These are phyloP conservation scores for Garrulus glandarius DNA, from an alignment of 2,797 vertebrate genomes.

Conservation along the genomic window DNA sequence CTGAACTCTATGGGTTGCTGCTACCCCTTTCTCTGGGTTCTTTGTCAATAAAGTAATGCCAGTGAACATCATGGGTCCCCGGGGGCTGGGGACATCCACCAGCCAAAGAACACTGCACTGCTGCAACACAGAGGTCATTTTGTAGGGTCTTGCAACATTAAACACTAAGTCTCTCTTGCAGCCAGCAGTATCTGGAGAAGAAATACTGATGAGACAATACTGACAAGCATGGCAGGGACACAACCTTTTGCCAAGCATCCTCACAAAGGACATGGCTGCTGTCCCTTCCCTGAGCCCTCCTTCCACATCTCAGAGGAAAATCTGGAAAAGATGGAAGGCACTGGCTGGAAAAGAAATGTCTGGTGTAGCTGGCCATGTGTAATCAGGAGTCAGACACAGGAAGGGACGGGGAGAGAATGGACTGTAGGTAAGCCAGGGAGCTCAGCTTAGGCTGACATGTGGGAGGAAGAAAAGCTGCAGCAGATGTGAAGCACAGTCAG, in stretches of 20 bases:
- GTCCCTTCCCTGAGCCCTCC: background rate
- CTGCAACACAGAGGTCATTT: background rate
- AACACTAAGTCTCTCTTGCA: background rate
- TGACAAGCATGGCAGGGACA: background rate
- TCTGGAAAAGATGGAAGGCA: accelerated
- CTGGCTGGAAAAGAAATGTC: background rate
- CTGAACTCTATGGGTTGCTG: background rate
- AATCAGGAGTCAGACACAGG: background rate
- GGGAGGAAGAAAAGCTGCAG: background rate
- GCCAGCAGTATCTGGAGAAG: background rate
- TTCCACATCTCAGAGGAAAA: background rate
- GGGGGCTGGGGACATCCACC: background rate
- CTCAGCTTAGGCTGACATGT: background rate
- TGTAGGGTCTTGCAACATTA: background rate
- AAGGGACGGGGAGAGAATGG: accelerated
- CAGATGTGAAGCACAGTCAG: background rate
- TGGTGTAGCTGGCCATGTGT: background rate
- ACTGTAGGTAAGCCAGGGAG: background rate
- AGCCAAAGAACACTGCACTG: background rate
- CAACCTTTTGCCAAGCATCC: background rate
- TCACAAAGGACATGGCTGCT: background rate
- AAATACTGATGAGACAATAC: background rate
- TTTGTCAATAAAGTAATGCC: background rate
- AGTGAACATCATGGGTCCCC: accelerated
- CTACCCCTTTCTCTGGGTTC: background rate